Conservation (phyloP, 2,888 invertebrate species). For the Nomada ruficornis region DNA sequence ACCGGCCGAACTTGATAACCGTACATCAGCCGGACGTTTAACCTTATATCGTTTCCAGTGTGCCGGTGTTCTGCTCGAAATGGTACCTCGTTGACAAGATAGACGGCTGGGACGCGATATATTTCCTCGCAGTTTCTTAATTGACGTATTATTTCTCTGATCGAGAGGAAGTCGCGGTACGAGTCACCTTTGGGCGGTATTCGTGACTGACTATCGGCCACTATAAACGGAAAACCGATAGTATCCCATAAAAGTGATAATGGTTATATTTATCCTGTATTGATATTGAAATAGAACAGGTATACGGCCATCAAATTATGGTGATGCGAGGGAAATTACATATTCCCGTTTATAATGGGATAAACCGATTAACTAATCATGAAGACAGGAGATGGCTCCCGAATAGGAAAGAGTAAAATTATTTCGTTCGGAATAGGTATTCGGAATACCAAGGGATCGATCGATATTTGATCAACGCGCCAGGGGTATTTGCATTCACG, state of each 20-base stretch:
- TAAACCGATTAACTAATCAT: not conserved
- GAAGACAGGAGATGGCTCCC: not conserved
- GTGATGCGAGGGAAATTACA: not conserved
- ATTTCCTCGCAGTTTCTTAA: conserved; percentile 1
- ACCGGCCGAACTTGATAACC: conserved; percentile 36
- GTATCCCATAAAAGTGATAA: not conserved
- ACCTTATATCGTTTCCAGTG: conserved; percentile 17
- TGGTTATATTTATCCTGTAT: conserved; percentile 10
- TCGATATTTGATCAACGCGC: not conserved
- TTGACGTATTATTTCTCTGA: conserved; percentile 1
- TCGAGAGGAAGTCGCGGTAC: not conserved
- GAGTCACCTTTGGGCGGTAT: not conserved
- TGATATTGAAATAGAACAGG: conserved; percentile 8
- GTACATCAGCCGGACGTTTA: conserved; percentile 19
- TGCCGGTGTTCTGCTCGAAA: conserved; percentile 10
- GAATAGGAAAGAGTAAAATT: conserved; percentile 23
- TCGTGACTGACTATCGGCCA: not conserved
- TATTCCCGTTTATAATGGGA: conserved; percentile 1
- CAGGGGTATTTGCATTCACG: conserved; percentile 13
- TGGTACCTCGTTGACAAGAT: not conserved
- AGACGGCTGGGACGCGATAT: not conserved
- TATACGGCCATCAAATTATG: not conserved
- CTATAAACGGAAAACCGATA: not conserved
- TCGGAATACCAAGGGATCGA: not conserved
- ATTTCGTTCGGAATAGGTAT: not conserved